A percentile compares a stretch with the other conserved stretches of the same genome.
phyloP scores from a whole-genome alignment of 2,797 vertebrate species.

The Jordanella pulchra region DNA sequence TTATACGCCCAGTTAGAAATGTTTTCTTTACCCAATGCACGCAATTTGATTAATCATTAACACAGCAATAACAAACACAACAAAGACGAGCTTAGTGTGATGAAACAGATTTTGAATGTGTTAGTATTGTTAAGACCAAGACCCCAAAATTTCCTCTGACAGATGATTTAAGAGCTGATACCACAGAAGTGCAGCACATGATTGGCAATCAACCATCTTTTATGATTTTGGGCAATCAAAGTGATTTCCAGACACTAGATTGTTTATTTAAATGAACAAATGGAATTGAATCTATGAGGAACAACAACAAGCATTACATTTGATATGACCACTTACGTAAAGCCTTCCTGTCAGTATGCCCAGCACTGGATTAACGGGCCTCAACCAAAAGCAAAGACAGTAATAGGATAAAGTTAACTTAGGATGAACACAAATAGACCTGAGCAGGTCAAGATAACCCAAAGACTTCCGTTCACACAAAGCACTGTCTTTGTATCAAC shows the following conservation, averaged over 20 bases:
- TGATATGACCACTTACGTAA: constrained; percentile 26
- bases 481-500: constrained; percentile 37
- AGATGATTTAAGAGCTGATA: not conserved
- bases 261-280: not conserved
- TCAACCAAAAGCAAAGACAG: constrained; percentile 61
- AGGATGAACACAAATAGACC: constrained; percentile 73
- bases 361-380: constrained; percentile 70
- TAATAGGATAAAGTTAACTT: constrained; percentile 76
- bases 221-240: constrained; percentile 3
- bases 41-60: not conserved
- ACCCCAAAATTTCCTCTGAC: not conserved
- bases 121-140: not conserved
- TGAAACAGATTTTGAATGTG: not conserved
- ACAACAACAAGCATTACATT: not conserved
- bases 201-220: constrained; percentile 7
- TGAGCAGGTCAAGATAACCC: constrained; percentile 43
- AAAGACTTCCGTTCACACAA: constrained; percentile 17
- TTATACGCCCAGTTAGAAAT: not conserved
- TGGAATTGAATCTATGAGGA: not conserved
- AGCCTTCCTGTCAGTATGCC: constrained; percentile 44
- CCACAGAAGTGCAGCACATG: not conserved
- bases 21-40: not conserved
- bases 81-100: not conserved
- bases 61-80: constrained; percentile 1
- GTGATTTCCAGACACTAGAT: not conserved